Evolutionary conservation across 92 coral and sea anemone genomes (phyloP), one percentile per base, ranked within the genome.

Genomic region (Porites lobata): DNA sequence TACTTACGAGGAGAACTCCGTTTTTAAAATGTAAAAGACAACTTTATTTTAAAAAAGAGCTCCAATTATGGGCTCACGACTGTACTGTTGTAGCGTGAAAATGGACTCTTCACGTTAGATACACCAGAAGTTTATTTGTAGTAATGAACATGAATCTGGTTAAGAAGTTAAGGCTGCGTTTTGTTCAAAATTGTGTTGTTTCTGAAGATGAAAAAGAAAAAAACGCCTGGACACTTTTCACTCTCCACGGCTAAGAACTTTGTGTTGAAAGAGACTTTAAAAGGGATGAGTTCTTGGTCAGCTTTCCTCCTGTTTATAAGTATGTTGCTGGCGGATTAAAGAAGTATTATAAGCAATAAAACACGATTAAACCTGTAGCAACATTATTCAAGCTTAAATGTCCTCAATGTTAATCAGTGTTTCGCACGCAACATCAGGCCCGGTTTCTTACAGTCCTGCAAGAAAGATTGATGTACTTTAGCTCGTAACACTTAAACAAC

Each of bases 11-110:
- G 22, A 17, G 64, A 20, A 18, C 22, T 7, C 65, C 20, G 50
- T 38, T 57, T 50, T 58, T 73, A 10, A 43, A 74, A 73, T 9
- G 50, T 54, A 71, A 82, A 43, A 69, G 54, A 32, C 86, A 81
- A 69, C 21, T 20, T 7, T 47, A 43, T 15, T 2, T n/a, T 5
- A 14, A 56, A 69, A 18, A 67, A 81, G 24, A 24, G 26, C 21
- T 63, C 15, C 21, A n/a, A n/a, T 15, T 72, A n/a, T 4, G 43
- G n/a, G 77, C 19, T 19, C 1, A 8, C 47, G 47, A 14, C 61
- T 14, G 4, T 56, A 14, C 61, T 14, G 4, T 56, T 14, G 61
- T 4, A 56, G 8, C 61, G 61, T 56, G 61, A 56, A 56, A 56
- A 56, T 56, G 15, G 15, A 56, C 61, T 17, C 11, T 56, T 10